Base-by-base conservation (phyloP, 2,888 invertebrate species). In the Nematopogon swammerdamellus region DNA sequence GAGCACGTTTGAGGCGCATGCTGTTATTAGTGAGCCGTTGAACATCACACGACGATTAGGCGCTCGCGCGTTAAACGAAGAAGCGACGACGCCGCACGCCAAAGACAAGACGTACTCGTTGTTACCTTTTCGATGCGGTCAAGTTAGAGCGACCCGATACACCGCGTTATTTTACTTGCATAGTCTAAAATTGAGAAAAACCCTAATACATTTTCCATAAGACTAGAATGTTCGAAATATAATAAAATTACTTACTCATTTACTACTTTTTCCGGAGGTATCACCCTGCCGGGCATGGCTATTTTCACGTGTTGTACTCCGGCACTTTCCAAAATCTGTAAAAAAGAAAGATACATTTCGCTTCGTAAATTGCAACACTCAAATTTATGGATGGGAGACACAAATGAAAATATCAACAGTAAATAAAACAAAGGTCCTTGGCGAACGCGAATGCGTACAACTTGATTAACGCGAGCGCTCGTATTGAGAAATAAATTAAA, bases 271-370 rank as follows among this genome's bases (percentile, higher is more conserved):
- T 70, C 64, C 6, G 76, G 68, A 51, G 79, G 79, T 60, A 77
- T 60, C 50, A 69, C 58, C 52, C 72, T 72, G 51, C 79, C 79
- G 16, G 72, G 72, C 60, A 75, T 68, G 46, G 70, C 63, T 54
- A 79, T 71, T 65, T 79, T 79, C 67, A 62, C 70, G 62, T 77
- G 62, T 43, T 60, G 56, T 51, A 77, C 59, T 48, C 76, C 76
- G 44, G 67, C 68, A 50, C 58, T 54, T 55, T 59, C 53, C 50
- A 79, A 62, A 42, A 70, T 72, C 79, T 79, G 61, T 51, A 72
- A 74, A 64, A 70, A 68, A 63, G 52, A 59, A 61, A 25, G 5
- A 30, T 5, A 36, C 36, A 36, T 14, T 14, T 25, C 25, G 4
- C 8, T 36, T 36, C 36, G 14, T 36, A 36, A 36, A 36, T 36